Conservation (phyloP, 1,140 invertebrate genomes). For the Hyphantria cunea region DNA sequence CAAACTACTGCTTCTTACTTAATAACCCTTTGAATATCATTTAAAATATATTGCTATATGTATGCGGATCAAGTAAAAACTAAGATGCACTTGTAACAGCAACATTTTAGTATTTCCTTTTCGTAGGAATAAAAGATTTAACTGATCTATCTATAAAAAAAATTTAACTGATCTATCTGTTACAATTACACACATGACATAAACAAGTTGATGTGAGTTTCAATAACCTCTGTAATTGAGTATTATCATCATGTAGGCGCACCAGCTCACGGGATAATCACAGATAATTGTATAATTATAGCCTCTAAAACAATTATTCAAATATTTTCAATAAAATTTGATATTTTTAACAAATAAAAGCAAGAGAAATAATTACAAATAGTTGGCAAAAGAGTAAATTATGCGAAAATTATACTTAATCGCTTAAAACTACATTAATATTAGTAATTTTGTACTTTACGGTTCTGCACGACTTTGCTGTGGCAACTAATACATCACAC, state of each 20-base stretch:
- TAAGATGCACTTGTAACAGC: no score
- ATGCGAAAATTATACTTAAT: conserved; percentile 9
- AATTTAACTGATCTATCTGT: no score
- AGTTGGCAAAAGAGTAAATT: conserved; percentile 2
- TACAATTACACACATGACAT: no score
- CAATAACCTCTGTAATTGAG: no score
- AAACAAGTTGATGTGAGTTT: no score
- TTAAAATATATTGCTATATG: no score
- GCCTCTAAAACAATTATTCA: conserved; percentile 25
- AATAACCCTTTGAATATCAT: no score
- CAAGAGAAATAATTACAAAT: conserved; percentile 9
- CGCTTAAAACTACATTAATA: conserved; percentile 10
- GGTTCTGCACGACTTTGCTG: conserved; percentile 34
- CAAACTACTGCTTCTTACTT: no score
- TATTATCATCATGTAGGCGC: not conserved
- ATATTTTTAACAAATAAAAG: conserved; percentile 22
- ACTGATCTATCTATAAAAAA: no score
- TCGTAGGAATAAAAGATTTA: no score
- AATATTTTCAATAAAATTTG: conserved; percentile 25
- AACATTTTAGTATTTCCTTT: no score
- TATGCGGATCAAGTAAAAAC: no score
- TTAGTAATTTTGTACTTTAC: conserved; percentile 63
- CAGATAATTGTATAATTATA: conserved; percentile 25
- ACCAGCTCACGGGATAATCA: conserved; percentile 23
- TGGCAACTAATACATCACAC: conserved; percentile 37